Conservation (phyloP, 1,140 invertebrate species). For the Pseudomyrmex gracilis region DNA sequence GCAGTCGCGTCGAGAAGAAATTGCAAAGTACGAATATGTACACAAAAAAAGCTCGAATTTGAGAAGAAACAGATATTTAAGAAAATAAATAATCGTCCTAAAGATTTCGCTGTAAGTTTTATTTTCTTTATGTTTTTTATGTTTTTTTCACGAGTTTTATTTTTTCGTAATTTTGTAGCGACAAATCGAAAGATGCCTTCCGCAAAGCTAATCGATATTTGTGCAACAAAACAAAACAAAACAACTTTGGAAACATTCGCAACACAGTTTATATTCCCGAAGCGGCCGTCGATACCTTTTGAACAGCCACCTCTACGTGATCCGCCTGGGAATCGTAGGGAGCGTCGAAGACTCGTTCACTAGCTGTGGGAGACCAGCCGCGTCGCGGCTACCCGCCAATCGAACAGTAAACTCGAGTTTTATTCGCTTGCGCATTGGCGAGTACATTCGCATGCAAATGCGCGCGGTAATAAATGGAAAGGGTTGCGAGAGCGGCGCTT, state of each 20-base stretch:
- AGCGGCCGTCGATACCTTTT: slow-evolving; percentile 21
- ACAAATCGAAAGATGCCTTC: neutral
- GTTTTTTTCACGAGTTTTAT: neutral
- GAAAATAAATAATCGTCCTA: too few relatives aligned
- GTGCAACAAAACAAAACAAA: too few relatives aligned
- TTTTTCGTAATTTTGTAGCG: neutral
- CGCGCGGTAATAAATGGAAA: slow-evolving; percentile 36
- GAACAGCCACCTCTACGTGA: slow-evolving; percentile 7
- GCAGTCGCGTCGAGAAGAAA: too few relatives aligned
- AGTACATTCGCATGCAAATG: slow-evolving; percentile 64
- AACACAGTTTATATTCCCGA: slow-evolving; percentile 19
- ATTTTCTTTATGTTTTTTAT: neutral
- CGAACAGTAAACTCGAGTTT: slow-evolving; percentile 60
- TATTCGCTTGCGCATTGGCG: slow-evolving; percentile 51
- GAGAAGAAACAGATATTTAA: too few relatives aligned
- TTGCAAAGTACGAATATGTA: too few relatives aligned
- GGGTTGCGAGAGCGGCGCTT: slow-evolving; percentile 17
- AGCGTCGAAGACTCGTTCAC: slow-evolving; percentile 1
- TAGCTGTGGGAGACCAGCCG: neutral
- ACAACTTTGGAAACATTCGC: neutral
- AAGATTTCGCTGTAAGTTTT: too few relatives aligned
- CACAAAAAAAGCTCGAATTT: too few relatives aligned
- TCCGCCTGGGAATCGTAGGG: neutral
- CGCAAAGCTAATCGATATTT: neutral
- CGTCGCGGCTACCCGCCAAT: slow-evolving; percentile 50